A percentile compares a stretch with the other conserved stretches of the same genome.
Conservation (phyloP, 2,113 vertebrate genomes). For the Acrocephalus arundinaceus region DNA sequence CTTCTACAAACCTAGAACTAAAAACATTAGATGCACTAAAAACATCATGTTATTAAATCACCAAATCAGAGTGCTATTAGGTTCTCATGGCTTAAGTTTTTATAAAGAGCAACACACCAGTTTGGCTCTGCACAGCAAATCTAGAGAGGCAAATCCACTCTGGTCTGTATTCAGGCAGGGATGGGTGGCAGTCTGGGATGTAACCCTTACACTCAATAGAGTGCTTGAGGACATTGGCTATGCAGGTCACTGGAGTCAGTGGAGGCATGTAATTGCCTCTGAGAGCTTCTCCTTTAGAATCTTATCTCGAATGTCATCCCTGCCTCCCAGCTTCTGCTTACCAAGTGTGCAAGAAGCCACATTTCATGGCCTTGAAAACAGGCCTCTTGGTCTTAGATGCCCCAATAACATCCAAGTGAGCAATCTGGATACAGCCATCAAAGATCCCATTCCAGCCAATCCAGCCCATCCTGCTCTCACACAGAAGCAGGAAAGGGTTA, state of each 20-base stretch:
- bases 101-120: neutral
- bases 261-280: neutral
- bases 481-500: neutral
- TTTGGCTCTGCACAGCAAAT: neutral
- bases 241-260: neutral
- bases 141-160: neutral
- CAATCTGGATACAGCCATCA: neutral
- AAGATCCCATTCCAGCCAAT: neutral
- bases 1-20: neutral
- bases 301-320: neutral
- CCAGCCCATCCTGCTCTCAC: neutral
- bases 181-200: neutral
- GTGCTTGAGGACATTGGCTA: neutral
- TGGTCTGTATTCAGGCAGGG: neutral
- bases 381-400: neutral
- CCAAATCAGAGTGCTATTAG: neutral
- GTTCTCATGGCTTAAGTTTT: neutral
- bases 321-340: neutral
- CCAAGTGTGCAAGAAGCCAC: neutral
- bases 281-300: constrained; percentile 5
- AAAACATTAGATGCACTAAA: neutral
- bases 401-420: neutral
- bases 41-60: neutral
- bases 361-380: neutral
- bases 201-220: neutral